Conservation (phyloP, 2,113 vertebrate genomes). For the Megaceryle maxima region DNA sequence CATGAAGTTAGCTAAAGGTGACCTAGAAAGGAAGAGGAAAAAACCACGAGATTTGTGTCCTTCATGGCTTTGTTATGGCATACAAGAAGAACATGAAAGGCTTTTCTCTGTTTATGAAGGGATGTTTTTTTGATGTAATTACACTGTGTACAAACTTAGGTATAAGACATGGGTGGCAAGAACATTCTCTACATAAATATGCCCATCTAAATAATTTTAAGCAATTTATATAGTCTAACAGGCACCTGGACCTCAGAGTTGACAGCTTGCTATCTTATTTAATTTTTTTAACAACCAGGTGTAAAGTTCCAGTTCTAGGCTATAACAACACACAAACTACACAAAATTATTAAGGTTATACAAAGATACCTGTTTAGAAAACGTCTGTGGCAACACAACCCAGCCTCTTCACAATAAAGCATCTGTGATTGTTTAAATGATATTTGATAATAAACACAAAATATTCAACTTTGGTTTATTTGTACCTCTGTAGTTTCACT, state of each 20-base stretch:
- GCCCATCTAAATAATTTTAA: not conserved
- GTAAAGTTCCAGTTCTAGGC: not conserved
- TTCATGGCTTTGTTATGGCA: not conserved
- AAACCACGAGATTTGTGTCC: not conserved
- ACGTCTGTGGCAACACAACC: not conserved
- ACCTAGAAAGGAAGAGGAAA: not conserved
- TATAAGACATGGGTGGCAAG: not conserved
- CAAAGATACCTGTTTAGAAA: not conserved
- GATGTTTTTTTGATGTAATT: not conserved
- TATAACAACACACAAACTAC: not conserved
- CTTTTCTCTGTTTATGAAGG: not conserved
- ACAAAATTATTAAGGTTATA: not conserved
- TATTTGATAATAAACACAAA: not conserved
- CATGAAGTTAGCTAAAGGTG: conserved; percentile 30
- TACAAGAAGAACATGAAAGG: not conserved
- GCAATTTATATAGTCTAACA: not conserved
- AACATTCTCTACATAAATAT: not conserved
- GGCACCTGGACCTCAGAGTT: not conserved
- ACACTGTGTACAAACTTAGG: not conserved
- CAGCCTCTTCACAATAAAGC: not conserved
- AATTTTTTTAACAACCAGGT: not conserved
- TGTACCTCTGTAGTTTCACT: not conserved
- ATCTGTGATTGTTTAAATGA: rapidly evolving
- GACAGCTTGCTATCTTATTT: not conserved
- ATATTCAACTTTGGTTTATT: not conserved